Evolutionary conservation across 2,113 vertebrate species (phyloP).

Genomic region (Ancistrus triradiatus): DNA sequence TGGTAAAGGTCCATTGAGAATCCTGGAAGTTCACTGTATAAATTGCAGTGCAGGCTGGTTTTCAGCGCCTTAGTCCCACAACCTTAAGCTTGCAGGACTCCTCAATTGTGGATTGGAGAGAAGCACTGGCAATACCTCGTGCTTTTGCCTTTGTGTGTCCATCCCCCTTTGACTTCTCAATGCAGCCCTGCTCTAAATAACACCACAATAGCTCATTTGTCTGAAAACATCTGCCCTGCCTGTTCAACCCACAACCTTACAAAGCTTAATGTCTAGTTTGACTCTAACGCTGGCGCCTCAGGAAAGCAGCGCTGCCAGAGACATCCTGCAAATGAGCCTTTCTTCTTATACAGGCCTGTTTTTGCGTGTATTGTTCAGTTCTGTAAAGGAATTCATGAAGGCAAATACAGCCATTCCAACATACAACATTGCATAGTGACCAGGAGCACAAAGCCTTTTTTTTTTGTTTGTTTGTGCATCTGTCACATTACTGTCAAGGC

Average conservation of each 20-base stretch:
- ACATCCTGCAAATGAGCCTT: background rate
- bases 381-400: too few species aligned
- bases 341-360: background rate
- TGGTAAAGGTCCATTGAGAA: too few species aligned
- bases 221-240: constrained; percentile 20
- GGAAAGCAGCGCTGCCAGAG: background rate
- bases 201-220: constrained; percentile 37
- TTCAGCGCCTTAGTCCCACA: background rate
- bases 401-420: too few species aligned
- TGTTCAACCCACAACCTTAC: constrained; percentile 22
- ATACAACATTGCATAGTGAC: too few species aligned
- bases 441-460: too few species aligned
- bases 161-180: background rate
- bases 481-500: too few species aligned
- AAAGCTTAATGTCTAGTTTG: constrained; percentile 4
- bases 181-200: background rate
- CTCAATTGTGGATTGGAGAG: background rate
- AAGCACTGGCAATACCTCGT: constrained; percentile 13
- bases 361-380: constrained; percentile 1
- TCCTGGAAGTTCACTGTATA: background rate
- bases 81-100: background rate
- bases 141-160: constrained; percentile 17
- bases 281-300: background rate
- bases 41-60: background rate
- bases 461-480: too few species aligned